Conservation (phyloP, 2,888 invertebrate species). For the Patella depressa region DNA sequence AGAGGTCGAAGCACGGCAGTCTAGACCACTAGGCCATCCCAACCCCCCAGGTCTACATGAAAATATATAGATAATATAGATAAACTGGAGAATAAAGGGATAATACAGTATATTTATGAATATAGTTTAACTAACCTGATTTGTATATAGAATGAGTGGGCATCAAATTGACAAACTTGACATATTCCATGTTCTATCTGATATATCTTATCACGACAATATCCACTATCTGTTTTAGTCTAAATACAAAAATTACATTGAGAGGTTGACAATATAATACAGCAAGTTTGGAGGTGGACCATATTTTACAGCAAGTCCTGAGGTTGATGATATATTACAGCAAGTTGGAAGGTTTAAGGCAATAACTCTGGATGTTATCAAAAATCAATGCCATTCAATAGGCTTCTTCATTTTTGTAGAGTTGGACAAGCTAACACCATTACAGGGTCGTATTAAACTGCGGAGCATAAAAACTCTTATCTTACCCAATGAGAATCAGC, state of each 20-base stretch:
- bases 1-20: too few relatives aligned
- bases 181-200: slow-evolving; percentile 64
- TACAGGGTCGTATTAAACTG: too few relatives aligned
- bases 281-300: not conserved
- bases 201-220: slow-evolving; percentile 56
- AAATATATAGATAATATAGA: too few relatives aligned
- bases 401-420: too few relatives aligned
- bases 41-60: too few relatives aligned
- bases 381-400: too few relatives aligned
- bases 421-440: too few relatives aligned
- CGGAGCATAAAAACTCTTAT: not conserved
- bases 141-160: slow-evolving; percentile 56
- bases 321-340: not conserved
- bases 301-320: not conserved
- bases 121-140: slow-evolving; percentile 49
- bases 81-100: too few relatives aligned
- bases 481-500: slow-evolving; percentile 65
- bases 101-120: too few relatives aligned
- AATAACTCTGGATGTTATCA: too few relatives aligned
- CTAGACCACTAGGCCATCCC: too few relatives aligned
- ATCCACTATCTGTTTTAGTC: slow-evolving; percentile 57
- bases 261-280: not conserved
- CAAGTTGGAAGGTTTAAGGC: too few relatives aligned
- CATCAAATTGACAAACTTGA: slow-evolving; percentile 63
- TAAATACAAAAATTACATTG: slow-evolving; percentile 31